Evolutionary conservation across 1,140 invertebrate genomes (phyloP).

Genomic region (Micrasema minimum): DNA sequence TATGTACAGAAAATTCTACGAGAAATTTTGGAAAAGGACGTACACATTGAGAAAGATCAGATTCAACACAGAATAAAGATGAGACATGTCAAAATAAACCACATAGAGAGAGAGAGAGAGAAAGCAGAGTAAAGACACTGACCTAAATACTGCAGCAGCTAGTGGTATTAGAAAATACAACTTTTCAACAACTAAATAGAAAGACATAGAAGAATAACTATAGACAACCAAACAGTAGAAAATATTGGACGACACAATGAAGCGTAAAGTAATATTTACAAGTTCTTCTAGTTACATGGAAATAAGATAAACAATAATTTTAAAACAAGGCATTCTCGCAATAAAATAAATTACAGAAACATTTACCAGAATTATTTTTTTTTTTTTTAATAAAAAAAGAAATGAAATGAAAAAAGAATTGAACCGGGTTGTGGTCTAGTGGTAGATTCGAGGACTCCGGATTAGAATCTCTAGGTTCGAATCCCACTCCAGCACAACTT

Average conservation of each 20-base stretch:
- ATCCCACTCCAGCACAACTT: too few relatives aligned
- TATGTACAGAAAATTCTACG: slow-evolving; percentile 16
- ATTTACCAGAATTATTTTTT: too few relatives aligned
- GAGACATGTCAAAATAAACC: background rate
- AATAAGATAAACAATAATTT: too few relatives aligned
- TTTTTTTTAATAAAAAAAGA: too few relatives aligned
- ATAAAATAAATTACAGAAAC: too few relatives aligned
- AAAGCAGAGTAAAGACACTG: background rate
- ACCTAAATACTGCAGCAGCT: too few relatives aligned
- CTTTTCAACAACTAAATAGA: background rate
- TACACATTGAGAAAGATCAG: slow-evolving; percentile 7
- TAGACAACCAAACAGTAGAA: slow-evolving; percentile 6
- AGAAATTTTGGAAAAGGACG: slow-evolving; percentile 9
- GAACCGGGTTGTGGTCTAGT: too few relatives aligned
- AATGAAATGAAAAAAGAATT: too few relatives aligned
- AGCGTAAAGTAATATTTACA: background rate
- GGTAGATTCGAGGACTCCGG: too few relatives aligned
- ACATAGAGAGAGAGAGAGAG: background rate
- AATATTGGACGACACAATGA: slow-evolving; percentile 6
- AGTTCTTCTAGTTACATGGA: too few relatives aligned
- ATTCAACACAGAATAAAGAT: slow-evolving; percentile 21
- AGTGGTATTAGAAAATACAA: background rate
- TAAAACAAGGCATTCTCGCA: too few relatives aligned
- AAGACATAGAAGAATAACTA: slow-evolving; percentile 8
- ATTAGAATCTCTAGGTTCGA: too few relatives aligned